phyloP scores from a whole-genome alignment of 2,888 invertebrate species.

The Doris montereyensis region DNA sequence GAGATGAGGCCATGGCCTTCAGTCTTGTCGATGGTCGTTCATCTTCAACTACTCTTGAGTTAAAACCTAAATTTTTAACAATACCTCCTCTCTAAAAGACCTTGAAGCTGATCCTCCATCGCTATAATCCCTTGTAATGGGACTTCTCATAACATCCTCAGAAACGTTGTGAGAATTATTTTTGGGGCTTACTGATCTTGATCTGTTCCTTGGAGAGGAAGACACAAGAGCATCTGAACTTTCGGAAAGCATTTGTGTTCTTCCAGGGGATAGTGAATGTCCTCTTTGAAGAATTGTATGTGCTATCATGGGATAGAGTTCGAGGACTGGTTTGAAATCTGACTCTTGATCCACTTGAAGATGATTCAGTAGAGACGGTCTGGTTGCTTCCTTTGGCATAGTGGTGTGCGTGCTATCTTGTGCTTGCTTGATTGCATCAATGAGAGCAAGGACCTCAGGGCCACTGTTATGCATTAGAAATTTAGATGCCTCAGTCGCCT shows the following conservation, averaged over 20 bases:
- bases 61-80: slow-evolving; percentile 4
- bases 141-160: neutral
- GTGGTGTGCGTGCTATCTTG: neutral
- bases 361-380: neutral
- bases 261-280: slow-evolving; percentile 24
- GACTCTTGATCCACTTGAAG: slow-evolving; percentile 11
- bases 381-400: neutral
- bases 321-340: slow-evolving; percentile 13
- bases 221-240: neutral
- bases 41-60: slow-evolving; percentile 3
- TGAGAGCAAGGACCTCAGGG: slow-evolving; percentile 11
- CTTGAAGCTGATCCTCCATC: neutral
- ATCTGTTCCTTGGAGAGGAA: slow-evolving; percentile 3
- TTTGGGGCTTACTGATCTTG: slow-evolving; percentile 9
- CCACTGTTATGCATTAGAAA: neutral
- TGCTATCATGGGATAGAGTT: neutral
- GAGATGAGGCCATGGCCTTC: neutral
- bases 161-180: too few species aligned
- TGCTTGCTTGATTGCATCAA: slow-evolving; percentile 6
- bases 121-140: neutral
- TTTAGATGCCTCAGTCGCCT: slow-evolving; percentile 17
- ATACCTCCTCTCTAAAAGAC: neutral
- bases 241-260: neutral
- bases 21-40: neutral
- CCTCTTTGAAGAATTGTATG: neutral